Evolutionary conservation across 1,140 invertebrate genomes (phyloP).

Genomic region (Temnothorax curvispinosus): DNA sequence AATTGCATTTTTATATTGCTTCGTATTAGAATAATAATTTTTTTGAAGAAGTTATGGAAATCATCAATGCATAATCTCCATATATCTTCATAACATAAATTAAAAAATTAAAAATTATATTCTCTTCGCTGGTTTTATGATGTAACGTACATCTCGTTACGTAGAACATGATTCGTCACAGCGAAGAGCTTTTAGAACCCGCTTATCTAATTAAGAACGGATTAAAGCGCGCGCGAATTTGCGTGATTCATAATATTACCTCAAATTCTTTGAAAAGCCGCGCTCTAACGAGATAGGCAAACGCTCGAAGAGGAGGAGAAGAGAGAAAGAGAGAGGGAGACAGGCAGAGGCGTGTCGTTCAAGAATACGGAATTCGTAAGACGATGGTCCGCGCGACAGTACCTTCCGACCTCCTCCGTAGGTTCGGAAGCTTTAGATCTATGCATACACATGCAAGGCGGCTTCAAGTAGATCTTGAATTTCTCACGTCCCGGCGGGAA

Average conservation of each 20-base stretch:
- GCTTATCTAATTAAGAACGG: slow-evolving; percentile 43
- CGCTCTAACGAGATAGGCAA: slow-evolving; percentile 42
- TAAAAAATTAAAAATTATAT: slow-evolving; percentile 11
- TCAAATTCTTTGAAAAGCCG: slow-evolving; percentile 43
- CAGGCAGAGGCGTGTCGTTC: neutral
- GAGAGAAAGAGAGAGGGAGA: neutral
- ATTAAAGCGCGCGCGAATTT: neutral
- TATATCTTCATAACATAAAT: neutral
- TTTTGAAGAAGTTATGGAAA: neutral
- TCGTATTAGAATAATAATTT: neutral
- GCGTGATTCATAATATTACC: slow-evolving; percentile 39
- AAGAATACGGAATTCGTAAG: slow-evolving; percentile 47
- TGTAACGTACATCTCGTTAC: neutral
- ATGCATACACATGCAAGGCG: slow-evolving; percentile 23
- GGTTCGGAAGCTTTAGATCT: slow-evolving; percentile 51
- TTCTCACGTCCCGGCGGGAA: slow-evolving; percentile 65
- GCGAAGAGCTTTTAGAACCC: slow-evolving; percentile 21
- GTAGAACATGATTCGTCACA: neutral
- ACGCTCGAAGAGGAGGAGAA: neutral
- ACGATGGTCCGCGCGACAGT: slow-evolving; percentile 27
- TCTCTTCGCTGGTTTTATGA: neutral
- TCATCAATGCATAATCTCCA: neutral
- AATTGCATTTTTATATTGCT: slow-evolving; percentile 7
- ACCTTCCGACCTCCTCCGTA: slow-evolving; percentile 1
- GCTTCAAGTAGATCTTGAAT: slow-evolving; percentile 48